A percentile compares a stretch with the other conserved stretches of the same genome.
Conservation (phyloP, 1,140 invertebrate species). For the Plodia interpunctella region DNA sequence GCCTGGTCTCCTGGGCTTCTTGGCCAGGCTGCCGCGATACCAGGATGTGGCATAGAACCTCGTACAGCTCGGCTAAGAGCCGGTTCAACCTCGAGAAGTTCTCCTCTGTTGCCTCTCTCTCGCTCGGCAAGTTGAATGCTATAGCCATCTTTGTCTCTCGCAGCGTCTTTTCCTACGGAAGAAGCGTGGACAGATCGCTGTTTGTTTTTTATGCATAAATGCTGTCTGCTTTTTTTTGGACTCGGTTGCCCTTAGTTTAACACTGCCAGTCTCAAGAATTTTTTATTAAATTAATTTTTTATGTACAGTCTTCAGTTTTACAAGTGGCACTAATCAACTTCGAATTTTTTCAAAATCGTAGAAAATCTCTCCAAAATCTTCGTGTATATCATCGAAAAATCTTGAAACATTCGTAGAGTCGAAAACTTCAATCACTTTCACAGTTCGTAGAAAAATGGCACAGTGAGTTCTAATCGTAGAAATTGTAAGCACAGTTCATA, state of each 20-base stretch:
- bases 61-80: constrained; percentile 72
- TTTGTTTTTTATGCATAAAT: constrained; percentile 71
- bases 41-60: constrained; percentile 73
- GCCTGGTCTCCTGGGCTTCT: constrained; percentile 63
- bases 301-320: neutral
- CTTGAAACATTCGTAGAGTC: neutral
- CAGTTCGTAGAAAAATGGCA: constrained; percentile 31
- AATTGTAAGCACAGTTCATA: constrained; percentile 31
- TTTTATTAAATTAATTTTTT: neutral
- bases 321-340: constrained; percentile 1
- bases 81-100: constrained; percentile 75
- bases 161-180: constrained; percentile 64
- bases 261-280: constrained; percentile 13
- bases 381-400: constrained; percentile 2
- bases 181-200: constrained; percentile 58
- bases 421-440: constrained; percentile 35
- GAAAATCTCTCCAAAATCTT: constrained; percentile 1
- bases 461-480: constrained; percentile 28
- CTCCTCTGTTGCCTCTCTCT: constrained; percentile 72
- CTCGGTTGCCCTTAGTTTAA: constrained; percentile 24
- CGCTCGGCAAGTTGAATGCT: constrained; percentile 74
- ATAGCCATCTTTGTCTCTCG: constrained; percentile 72
- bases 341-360: neutral
- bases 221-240: constrained; percentile 36
- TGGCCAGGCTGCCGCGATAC: constrained; percentile 66